Evolutionary conservation across 2,888 invertebrate species (phyloP).

Genomic region (Syrphus vitripennis): DNA sequence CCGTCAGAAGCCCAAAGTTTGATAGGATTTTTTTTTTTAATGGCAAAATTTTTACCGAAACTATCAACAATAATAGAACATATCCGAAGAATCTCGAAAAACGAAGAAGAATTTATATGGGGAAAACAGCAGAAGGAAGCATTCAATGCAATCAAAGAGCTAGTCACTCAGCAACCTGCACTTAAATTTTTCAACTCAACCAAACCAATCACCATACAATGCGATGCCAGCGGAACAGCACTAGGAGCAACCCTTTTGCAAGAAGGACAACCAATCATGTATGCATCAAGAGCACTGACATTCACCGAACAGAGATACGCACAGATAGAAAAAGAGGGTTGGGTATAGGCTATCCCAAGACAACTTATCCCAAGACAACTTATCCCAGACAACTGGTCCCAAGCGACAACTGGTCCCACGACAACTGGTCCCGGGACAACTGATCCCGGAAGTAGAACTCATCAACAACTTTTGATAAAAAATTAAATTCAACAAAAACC

Average conservation of each 20-base stretch:
- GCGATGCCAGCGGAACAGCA: neutral
- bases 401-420: no score
- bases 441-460: no score
- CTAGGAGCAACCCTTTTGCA: conserved; percentile 14
- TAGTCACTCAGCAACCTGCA: neutral
- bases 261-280: conserved; percentile 13
- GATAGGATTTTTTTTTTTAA: conserved; percentile 3
- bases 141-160: neutral
- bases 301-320: neutral
- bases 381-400: no score
- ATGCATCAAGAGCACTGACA: neutral
- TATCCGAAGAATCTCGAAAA: neutral
- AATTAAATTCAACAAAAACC: no score
- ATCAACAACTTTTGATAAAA: no score
- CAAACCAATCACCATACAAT: neutral
- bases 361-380: no score
- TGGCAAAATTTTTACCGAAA: neutral
- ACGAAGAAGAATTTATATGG: neutral
- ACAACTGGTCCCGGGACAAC: no score
- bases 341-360: no score
- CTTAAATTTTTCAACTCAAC: neutral
- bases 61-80: neutral
- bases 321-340: conserved; percentile 21
- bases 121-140: neutral
- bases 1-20: conserved; percentile 18